Percentiles rank a stretch among this genome's conserved stretches.
phyloP scores from a whole-genome alignment of 2,888 invertebrate species.

The Ligdia adustata region DNA sequence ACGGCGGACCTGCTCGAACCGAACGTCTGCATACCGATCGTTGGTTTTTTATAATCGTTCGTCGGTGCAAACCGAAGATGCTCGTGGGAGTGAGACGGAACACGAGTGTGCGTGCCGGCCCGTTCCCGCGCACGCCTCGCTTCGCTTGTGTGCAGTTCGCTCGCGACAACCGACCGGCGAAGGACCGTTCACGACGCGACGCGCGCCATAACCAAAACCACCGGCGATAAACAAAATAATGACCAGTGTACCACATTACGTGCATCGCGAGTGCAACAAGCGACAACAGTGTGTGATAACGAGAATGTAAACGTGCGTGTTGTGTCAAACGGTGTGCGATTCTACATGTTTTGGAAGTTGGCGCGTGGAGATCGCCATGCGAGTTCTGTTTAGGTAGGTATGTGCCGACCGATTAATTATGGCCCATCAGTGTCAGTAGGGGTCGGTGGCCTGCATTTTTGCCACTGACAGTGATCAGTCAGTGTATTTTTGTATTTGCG shows the following conservation, averaged over 20 bases:
- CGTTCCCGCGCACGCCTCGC: conserved; percentile 71
- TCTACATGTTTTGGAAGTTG: conserved; percentile 74
- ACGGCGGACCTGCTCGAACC: conserved; percentile 82
- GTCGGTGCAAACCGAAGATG: conserved; percentile 33
- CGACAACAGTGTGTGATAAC: conserved; percentile 81
- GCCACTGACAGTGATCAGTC: conserved; percentile 56
- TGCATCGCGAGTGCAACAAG: conserved; percentile 78
- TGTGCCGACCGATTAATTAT: conserved; percentile 77
- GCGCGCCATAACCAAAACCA: conserved; percentile 58
- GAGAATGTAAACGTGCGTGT: conserved; percentile 78
- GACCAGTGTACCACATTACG: conserved; percentile 74
- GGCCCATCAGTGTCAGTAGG: conserved; percentile 69
- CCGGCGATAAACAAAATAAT: conserved; percentile 81
- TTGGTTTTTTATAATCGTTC: conserved; percentile 78
- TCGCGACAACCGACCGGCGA: conserved; percentile 67
- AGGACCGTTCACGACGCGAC: conserved; percentile 56
- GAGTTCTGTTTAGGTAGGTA: conserved; percentile 81
- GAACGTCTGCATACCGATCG: conserved; percentile 84
- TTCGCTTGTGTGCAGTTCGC: conserved; percentile 77
- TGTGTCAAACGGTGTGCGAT: conserved; percentile 74
- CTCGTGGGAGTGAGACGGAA: conserved; percentile 57
- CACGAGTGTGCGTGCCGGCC: conserved; percentile 60
- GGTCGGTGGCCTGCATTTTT: conserved; percentile 73
- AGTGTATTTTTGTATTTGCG: conserved; percentile 63
- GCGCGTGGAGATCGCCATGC: conserved; percentile 76